phyloP scores from a whole-genome alignment of 2,797 vertebrate genomes.

The Paramormyrops hopkinsi region DNA sequence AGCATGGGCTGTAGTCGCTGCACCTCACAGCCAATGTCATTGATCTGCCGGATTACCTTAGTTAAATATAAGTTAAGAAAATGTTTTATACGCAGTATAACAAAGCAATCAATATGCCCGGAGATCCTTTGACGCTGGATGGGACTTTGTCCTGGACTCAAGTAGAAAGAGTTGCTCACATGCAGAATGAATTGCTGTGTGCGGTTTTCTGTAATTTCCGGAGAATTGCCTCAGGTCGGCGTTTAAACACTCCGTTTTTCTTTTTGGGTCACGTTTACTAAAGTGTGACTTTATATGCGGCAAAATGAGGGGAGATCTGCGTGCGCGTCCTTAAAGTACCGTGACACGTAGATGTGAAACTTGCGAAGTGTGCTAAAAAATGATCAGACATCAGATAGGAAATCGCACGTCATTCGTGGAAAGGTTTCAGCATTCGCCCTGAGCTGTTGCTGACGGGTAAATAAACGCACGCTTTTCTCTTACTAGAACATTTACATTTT shows the following conservation, averaged over 20 bases:
- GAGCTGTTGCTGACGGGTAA: background rate
- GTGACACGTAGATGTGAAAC: background rate
- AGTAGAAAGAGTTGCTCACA: background rate
- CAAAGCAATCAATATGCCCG: background rate
- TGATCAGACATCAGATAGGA: background rate
- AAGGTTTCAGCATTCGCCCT: background rate
- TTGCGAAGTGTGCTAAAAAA: background rate
- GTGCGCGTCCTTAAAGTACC: background rate
- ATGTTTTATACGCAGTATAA: background rate
- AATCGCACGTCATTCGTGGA: background rate
- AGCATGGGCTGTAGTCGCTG: background rate
- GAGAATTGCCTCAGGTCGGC: background rate
- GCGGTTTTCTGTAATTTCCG: background rate
- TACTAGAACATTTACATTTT: background rate
- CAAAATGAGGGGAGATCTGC: background rate
- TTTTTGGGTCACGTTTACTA: background rate
- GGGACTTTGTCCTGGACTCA: background rate
- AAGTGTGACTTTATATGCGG: background rate
- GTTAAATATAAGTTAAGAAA: background rate
- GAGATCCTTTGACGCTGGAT: background rate
- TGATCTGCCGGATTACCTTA: background rate
- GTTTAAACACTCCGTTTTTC: background rate
- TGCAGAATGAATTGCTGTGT: background rate
- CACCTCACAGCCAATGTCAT: background rate
- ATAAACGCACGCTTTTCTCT: background rate